These are phyloP conservation scores for Gastracanthus pulcherrimus DNA, from an alignment of 2,888 invertebrate species.

Conservation along the genomic window DNA sequence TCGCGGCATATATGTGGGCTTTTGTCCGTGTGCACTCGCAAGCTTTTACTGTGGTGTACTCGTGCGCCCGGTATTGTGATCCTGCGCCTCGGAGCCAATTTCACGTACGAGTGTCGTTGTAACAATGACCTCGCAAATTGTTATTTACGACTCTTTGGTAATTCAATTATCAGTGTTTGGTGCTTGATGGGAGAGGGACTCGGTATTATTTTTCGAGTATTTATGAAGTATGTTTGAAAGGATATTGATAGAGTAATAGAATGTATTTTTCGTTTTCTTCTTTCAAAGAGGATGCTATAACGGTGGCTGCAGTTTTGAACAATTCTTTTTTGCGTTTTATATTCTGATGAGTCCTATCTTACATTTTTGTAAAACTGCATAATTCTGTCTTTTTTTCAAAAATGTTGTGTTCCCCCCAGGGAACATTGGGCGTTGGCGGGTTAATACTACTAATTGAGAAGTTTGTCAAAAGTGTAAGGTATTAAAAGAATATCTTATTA, in stretches of 20 bases:
- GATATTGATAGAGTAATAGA: background rate
- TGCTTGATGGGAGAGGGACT: background rate
- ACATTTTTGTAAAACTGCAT: too few relatives aligned
- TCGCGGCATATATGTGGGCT: background rate
- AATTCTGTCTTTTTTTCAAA: too few relatives aligned
- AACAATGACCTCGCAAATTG: constrained; percentile 45
- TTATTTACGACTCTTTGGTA: constrained; percentile 54
- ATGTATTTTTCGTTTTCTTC: background rate
- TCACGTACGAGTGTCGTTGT: constrained; percentile 29
- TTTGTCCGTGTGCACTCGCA: background rate
- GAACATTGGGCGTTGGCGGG: too few relatives aligned
- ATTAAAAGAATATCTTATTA: too few relatives aligned
- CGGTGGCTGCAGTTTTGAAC: too few relatives aligned
- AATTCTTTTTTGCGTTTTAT: too few relatives aligned
- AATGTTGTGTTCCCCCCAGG: too few relatives aligned
- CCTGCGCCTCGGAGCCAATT: constrained; percentile 55
- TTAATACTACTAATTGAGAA: too few relatives aligned
- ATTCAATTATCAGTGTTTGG: constrained; percentile 48
- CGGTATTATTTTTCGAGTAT: background rate
- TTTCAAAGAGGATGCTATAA: too few relatives aligned
- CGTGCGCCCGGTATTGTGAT: constrained; percentile 27
- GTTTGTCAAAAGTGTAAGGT: too few relatives aligned
- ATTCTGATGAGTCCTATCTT: too few relatives aligned
- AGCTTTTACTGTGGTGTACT: background rate
- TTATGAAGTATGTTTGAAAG: background rate